These are phyloP conservation scores for Amiota communis DNA, from an alignment of 2,888 invertebrate species.

Conservation along the genomic window DNA sequence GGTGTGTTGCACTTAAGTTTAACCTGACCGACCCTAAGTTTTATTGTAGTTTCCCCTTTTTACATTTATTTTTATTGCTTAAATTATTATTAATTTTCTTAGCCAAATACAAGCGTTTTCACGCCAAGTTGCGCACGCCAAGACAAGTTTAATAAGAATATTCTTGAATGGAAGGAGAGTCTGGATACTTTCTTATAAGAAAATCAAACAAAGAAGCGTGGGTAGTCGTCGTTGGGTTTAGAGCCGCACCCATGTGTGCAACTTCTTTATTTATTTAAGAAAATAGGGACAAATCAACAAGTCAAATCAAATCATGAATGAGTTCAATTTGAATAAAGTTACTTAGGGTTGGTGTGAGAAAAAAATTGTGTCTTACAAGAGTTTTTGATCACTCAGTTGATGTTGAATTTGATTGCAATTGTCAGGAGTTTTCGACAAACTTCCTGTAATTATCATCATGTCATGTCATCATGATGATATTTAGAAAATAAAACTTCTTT, in stretches of 20 bases:
- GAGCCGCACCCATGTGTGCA: constrained; percentile 47
- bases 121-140: constrained; percentile 61
- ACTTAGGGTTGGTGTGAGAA: constrained; percentile 59
- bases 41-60: constrained; percentile 20
- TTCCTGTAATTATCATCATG: constrained; percentile 56
- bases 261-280: constrained; percentile 60
- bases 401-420: constrained; percentile 17
- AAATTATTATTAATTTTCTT: constrained; percentile 50
- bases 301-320: constrained; percentile 15
- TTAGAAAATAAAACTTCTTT: not conserved
- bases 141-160: not conserved
- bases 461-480: not conserved
- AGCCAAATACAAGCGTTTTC: constrained; percentile 66
- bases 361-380: constrained; percentile 51
- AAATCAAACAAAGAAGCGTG: constrained; percentile 57
- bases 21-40: not conserved
- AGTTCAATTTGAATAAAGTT: not conserved
- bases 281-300: constrained; percentile 61
- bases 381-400: constrained; percentile 24
- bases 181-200: constrained; percentile 47
- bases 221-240: constrained; percentile 39
- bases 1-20: not conserved
- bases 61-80: constrained; percentile 31
- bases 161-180: not conserved
- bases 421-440: constrained; percentile 49